Evolutionary conservation across 2,888 invertebrate genomes (phyloP).

Genomic region (Megamerina dolium): DNA sequence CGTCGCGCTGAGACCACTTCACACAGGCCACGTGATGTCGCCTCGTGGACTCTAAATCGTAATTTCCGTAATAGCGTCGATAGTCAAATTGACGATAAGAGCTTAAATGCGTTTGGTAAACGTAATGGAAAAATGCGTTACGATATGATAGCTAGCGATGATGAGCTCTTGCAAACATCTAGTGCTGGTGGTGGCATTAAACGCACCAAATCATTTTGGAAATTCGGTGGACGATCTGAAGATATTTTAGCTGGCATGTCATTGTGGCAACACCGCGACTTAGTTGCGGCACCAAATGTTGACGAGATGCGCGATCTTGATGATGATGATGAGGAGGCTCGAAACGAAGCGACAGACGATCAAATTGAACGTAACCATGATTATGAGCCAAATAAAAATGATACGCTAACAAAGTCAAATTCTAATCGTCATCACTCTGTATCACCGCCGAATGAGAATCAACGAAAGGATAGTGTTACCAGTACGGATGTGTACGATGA

Average conservation of each 20-base stretch:
- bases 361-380: constrained; percentile 16
- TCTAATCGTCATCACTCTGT: constrained; percentile 31
- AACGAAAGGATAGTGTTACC: constrained; percentile 42
- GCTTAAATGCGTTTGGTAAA: constrained; percentile 29
- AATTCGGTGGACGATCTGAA: constrained; percentile 63
- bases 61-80: constrained; percentile 45
- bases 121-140: constrained; percentile 36
- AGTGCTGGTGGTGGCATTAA: constrained; percentile 62
- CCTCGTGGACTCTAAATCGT: constrained; percentile 45
- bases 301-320: constrained; percentile 32
- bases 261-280: constrained; percentile 77
- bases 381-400: constrained; percentile 19
- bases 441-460: constrained; percentile 32
- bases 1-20: constrained; percentile 39
- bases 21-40: constrained; percentile 37
- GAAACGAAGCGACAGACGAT: constrained; percentile 20
- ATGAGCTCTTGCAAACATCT: constrained; percentile 48
- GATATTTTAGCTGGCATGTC: constrained; percentile 83
- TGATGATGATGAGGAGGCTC: constrained; percentile 12
- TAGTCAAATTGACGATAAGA: constrained; percentile 42
- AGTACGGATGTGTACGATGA: constrained; percentile 41
- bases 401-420: constrained; percentile 35
- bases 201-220: constrained; percentile 81
- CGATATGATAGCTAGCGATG: constrained; percentile 43
- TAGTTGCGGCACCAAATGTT: constrained; percentile 55